phyloP scores from a whole-genome alignment of 2,113 vertebrate genomes.

The Theropithecus gelada region DNA sequence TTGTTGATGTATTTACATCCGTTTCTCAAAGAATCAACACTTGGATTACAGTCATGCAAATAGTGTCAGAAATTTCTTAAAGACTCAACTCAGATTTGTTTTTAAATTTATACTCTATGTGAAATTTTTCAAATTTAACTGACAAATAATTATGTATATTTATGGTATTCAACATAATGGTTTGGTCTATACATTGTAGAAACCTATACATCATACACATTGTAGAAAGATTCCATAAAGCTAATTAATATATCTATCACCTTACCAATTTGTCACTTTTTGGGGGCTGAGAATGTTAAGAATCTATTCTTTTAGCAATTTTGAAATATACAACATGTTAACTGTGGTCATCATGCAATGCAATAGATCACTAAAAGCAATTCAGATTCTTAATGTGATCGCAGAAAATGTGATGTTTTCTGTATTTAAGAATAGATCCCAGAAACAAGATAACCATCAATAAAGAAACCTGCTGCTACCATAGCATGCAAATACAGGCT shows the following conservation, averaged over 20 bases:
- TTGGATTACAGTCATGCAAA: constrained; percentile 6
- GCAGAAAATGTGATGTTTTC: constrained; percentile 25
- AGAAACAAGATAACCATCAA: background rate
- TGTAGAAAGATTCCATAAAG: background rate
- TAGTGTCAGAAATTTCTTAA: constrained; percentile 30
- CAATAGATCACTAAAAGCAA: background rate
- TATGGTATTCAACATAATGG: background rate
- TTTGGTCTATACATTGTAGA: background rate
- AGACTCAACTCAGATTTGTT: background rate
- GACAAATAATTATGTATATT: background rate
- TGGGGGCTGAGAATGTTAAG: background rate
- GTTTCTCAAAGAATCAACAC: background rate
- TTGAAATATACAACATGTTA: background rate
- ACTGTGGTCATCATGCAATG: background rate
- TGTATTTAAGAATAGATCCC: background rate
- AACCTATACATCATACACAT: background rate
- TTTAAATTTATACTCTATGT: background rate
- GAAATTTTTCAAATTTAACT: background rate
- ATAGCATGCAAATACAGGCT: background rate
- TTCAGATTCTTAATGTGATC: constrained; percentile 14
- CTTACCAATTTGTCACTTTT: background rate
- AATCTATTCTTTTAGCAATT: background rate
- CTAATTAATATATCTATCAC: background rate
- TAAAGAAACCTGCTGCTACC: background rate
- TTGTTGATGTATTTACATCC: background rate